Evolutionary conservation across 2,888 invertebrate genomes (phyloP), one percentile per base, ranked within the genome.

Genomic region (Sesamia inferens): DNA sequence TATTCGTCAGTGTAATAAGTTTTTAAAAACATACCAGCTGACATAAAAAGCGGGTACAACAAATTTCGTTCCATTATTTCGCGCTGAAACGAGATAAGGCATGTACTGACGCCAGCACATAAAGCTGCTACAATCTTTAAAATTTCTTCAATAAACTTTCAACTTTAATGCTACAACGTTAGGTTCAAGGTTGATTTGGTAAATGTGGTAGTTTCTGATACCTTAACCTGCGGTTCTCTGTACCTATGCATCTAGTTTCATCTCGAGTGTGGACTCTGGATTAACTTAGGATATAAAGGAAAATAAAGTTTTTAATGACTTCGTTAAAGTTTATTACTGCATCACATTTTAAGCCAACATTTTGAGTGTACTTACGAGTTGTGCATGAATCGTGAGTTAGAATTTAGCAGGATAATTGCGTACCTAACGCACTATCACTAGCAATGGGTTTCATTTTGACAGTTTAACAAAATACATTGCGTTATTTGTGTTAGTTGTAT

Each of bases 11-110:
- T 42, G 24, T 42, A 59, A 51, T 42, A 69, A 42, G 51, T 51
- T 59, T 44, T n/a, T 54, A 39, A 14, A 47, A 47, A 61, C n/a
- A 74, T 48, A 51, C 51, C n/a, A 42, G 47, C 16, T 22, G 5
- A 6, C 24, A 24, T 65, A 42, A 71, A 70, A 48, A 7, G 48
- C 42, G 4, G 11, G n/a, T 47, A 14, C 24, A 5, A 59, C 19
- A 48, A 61, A 59, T 76, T 55, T 75, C 39, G 54, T 5, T 61
- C 54, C 22, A 68, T 68, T 61, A 74, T 61, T 11, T 68, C 5
- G n/a, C 13, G 14, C 16, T 24, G 14, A 42, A 62, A 76, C 48
- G 42, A 69, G 75, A 76, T 76, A 75, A 69, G 69, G 47, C 74
- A 75, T 75, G 75, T 74, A 24, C 58, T 6, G 39, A 39, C 7